These are phyloP conservation scores for Trimorus sp. DNA, from an alignment of 2,888 invertebrate genomes.

Conservation along the genomic window DNA sequence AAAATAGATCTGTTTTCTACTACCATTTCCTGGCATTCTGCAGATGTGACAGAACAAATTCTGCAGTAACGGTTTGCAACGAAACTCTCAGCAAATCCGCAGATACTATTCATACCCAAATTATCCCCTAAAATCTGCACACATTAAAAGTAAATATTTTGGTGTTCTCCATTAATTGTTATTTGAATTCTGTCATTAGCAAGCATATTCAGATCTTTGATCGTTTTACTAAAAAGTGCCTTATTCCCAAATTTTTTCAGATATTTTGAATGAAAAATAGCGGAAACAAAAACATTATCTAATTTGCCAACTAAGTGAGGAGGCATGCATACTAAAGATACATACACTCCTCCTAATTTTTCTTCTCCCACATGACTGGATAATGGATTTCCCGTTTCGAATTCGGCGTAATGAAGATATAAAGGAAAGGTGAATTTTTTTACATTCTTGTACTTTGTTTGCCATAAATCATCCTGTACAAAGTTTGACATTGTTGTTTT, in stretches of 20 bases:
- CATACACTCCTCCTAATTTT: constrained; percentile 62
- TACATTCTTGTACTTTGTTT: constrained; percentile 22
- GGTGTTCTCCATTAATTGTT: constrained; percentile 18
- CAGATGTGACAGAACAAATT: constrained; percentile 54
- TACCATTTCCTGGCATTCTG: constrained; percentile 55
- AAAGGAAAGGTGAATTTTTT: constrained; percentile 36
- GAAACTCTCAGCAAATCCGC: constrained; percentile 65
- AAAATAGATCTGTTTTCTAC: constrained; percentile 52
- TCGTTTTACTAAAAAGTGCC: constrained; percentile 55
- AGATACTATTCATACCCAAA: constrained; percentile 58
- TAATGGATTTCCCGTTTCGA: constrained; percentile 44
- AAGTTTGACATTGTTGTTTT: constrained; percentile 20
- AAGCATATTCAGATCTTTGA: constrained; percentile 56
- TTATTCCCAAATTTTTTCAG: constrained; percentile 55
- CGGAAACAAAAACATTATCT: constrained; percentile 51
- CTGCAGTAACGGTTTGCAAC: constrained; percentile 57
- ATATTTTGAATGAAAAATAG: constrained; percentile 57
- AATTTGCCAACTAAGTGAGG: constrained; percentile 53
- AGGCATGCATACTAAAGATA: constrained; percentile 54
- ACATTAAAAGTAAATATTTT: constrained; percentile 60
- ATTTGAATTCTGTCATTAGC: constrained; percentile 46
- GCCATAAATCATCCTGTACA: constrained; percentile 43
- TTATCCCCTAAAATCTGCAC: constrained; percentile 66
- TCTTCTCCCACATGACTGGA: constrained; percentile 57
- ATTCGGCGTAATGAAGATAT: constrained; percentile 42